phyloP scores from a whole-genome alignment of 1,140 invertebrate genomes.

The Papilio xuthus region DNA sequence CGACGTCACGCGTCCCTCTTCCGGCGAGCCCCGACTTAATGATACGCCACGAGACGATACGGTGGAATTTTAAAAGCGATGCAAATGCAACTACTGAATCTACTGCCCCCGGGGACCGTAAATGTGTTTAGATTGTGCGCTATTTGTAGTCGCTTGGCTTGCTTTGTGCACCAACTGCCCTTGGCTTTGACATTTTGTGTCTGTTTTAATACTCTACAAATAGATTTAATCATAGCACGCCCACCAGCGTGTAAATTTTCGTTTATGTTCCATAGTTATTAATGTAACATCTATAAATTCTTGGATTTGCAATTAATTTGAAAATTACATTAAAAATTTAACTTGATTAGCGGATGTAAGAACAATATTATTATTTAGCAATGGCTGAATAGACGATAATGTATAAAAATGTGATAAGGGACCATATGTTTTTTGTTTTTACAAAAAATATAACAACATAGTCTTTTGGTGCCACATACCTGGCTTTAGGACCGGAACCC shows the following conservation, averaged over 20 bases:
- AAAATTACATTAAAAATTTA: neutral
- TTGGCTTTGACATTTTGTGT: slow-evolving; percentile 24
- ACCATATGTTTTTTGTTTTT: neutral
- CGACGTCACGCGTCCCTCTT: slow-evolving; percentile 69
- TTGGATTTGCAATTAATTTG: neutral
- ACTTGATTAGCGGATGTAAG: neutral
- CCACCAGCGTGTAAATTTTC: neutral
- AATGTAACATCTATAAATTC: neutral
- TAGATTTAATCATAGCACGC: slow-evolving; percentile 11
- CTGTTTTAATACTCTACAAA: neutral
- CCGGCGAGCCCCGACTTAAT: slow-evolving; percentile 56
- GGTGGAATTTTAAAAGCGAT: slow-evolving; percentile 57
- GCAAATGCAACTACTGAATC: slow-evolving; percentile 48
- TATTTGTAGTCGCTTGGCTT: slow-evolving; percentile 17
- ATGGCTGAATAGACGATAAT: too few species aligned
- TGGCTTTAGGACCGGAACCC: slow-evolving; percentile 28
- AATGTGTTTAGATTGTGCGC: slow-evolving; percentile 33
- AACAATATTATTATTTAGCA: neutral
- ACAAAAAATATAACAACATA: neutral
- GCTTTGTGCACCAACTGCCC: slow-evolving; percentile 18
- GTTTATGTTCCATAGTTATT: neutral
- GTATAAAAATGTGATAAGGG: neutral
- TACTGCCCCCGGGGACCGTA: slow-evolving; percentile 21
- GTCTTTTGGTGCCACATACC: neutral
- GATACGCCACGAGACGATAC: slow-evolving; percentile 33